Conservation (phyloP, 2,113 vertebrate species). For the Mus spicilegus region DNA sequence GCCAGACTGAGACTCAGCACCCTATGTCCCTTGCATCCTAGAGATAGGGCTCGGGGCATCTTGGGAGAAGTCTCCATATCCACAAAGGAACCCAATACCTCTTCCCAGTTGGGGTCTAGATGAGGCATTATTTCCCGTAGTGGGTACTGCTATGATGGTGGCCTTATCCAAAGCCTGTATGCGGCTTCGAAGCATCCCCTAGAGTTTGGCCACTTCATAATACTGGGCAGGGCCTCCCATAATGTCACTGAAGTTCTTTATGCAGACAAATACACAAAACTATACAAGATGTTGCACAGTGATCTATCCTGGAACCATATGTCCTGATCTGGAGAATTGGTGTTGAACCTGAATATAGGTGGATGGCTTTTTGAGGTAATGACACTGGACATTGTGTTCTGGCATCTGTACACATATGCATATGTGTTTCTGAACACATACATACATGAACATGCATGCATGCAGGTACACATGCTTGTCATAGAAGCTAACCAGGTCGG, state of each 20-base stretch:
- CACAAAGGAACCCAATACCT: neutral
- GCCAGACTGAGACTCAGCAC: neutral
- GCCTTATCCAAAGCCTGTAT: neutral
- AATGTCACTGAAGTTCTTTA: neutral
- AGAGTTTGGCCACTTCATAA: neutral
- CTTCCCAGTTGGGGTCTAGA: slow-evolving; percentile 6
- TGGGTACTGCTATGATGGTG: neutral
- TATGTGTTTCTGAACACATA: neutral
- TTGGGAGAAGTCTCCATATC: neutral
- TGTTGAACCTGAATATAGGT: neutral
- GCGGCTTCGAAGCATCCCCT: slow-evolving; percentile 16
- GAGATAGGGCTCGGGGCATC: neutral
- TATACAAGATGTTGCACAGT: slow-evolving; percentile 32
- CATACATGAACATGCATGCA: too few species aligned
- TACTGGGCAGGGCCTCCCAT: neutral
- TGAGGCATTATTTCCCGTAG: neutral
- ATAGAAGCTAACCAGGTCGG: neutral
- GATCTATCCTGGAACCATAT: slow-evolving; percentile 18
- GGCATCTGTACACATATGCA: neutral
- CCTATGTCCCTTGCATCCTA: neutral
- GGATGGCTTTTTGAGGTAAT: neutral
- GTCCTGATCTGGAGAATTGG: neutral
- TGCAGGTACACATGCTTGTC: neutral
- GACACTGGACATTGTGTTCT: neutral
- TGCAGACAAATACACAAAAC: slow-evolving; percentile 19